Conservation (phyloP, 2,797 vertebrate genomes). For the Coluber constrictor region DNA sequence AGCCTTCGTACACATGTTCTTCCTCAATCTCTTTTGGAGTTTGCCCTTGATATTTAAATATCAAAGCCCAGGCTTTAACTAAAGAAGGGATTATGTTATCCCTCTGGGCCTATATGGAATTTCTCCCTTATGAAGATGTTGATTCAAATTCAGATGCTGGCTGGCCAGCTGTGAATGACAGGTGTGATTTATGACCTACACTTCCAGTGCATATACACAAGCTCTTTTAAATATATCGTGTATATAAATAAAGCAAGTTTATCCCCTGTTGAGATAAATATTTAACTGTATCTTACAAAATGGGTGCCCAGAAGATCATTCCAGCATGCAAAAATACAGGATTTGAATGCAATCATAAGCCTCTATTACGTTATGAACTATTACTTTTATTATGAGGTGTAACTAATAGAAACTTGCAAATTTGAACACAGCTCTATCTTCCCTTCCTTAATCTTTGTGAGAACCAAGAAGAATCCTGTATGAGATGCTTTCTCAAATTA, state of each 20-base stretch:
- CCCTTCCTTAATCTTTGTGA: no score
- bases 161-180: neutral
- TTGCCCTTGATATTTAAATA: neutral
- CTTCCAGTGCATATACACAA: neutral
- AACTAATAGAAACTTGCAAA: no score
- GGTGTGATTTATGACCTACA: neutral
- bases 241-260: neutral
- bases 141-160: neutral
- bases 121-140: neutral
- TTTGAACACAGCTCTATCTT: no score
- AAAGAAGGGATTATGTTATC: neutral
- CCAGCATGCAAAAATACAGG: neutral
- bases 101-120: neutral
- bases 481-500: no score
- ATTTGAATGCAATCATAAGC: neutral
- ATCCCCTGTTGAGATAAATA: neutral
- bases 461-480: no score
- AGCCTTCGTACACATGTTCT: neutral
- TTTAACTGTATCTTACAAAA: slow-evolving; percentile 7
- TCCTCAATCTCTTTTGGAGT: neutral
- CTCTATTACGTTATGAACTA: neutral
- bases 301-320: neutral
- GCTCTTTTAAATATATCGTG: neutral
- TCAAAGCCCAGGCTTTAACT: neutral
- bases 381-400: no score